phyloP scores from a whole-genome alignment of 2,797 vertebrate species.

The Mus minutoides region DNA sequence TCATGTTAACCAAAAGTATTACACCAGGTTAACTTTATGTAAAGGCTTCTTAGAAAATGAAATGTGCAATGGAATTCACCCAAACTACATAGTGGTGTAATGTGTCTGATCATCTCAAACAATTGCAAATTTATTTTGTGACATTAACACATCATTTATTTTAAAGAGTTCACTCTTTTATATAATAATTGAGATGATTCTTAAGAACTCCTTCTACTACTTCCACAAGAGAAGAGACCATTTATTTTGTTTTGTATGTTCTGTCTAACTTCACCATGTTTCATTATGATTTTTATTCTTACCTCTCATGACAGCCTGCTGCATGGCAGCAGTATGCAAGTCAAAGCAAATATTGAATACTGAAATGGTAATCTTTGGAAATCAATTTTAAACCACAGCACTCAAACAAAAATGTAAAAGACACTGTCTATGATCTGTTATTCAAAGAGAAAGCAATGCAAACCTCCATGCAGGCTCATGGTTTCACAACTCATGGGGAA shows the following conservation, averaged over 20 bases:
- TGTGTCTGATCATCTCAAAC: not conserved
- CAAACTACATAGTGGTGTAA: not conserved
- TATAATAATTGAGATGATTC: not conserved
- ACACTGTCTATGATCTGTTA: not conserved
- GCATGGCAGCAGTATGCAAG: not conserved
- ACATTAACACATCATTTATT: not conserved
- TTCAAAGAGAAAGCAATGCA: not conserved
- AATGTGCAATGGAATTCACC: not conserved
- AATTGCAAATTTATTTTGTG: constrained; percentile 12
- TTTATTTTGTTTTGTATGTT: too few species aligned
- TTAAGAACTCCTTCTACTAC: not conserved
- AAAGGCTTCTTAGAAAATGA: constrained; percentile 26
- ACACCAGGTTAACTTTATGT: not conserved
- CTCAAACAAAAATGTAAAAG: constrained; percentile 31
- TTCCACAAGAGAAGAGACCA: not conserved
- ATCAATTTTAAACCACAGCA: not conserved
- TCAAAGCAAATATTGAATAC: constrained; percentile 15
- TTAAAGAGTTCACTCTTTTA: not conserved
- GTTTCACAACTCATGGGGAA: constrained; percentile 3
- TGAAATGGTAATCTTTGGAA: constrained; percentile 8
- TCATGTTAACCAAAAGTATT: constrained; percentile 36
- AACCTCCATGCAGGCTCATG: not conserved
- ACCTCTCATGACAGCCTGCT: not conserved
- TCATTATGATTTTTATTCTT: not conserved
- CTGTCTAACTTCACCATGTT: not conserved